Percentiles rank a stretch among this genome's conserved stretches.
Evolutionary conservation across 2,113 vertebrate species (phyloP).

Genomic region (Apodemus speciosus): DNA sequence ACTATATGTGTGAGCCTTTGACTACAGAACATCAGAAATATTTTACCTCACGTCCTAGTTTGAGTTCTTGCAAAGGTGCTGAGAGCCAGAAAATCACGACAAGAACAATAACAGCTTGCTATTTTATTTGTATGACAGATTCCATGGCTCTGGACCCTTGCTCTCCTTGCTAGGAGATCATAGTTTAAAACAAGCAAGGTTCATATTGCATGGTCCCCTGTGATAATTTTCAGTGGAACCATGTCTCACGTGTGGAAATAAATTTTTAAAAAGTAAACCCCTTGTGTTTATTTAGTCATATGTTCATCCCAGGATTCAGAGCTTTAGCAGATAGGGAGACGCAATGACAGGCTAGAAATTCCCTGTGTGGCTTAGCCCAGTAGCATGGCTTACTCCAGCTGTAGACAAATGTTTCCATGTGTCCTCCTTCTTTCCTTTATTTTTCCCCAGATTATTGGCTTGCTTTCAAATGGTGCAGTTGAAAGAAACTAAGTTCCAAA

Average conservation of each 20-base stretch:
- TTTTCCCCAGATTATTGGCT: slow-evolving; percentile 8
- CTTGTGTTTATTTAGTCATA: slow-evolving; percentile 2
- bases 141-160: neutral
- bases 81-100: neutral
- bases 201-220: neutral
- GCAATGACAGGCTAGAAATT: neutral
- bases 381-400: neutral
- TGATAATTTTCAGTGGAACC: neutral
- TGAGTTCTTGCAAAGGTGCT: neutral
- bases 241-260: neutral
- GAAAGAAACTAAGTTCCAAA: slow-evolving; percentile 52
- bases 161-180: slow-evolving; percentile 19
- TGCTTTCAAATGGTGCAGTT: slow-evolving; percentile 29
- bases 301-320: neutral
- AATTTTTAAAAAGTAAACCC: neutral
- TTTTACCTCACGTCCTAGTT: neutral
- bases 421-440: neutral
- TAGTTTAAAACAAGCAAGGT: slow-evolving; percentile 38
- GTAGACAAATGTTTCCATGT: neutral
- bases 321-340: neutral
- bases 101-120: neutral
- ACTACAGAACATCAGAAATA: neutral
- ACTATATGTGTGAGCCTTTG: neutral
- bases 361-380: neutral
- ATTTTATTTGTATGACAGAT: slow-evolving; percentile 22